phyloP scores from a whole-genome alignment of 1,140 invertebrate genomes.

The Apis mellifera region DNA sequence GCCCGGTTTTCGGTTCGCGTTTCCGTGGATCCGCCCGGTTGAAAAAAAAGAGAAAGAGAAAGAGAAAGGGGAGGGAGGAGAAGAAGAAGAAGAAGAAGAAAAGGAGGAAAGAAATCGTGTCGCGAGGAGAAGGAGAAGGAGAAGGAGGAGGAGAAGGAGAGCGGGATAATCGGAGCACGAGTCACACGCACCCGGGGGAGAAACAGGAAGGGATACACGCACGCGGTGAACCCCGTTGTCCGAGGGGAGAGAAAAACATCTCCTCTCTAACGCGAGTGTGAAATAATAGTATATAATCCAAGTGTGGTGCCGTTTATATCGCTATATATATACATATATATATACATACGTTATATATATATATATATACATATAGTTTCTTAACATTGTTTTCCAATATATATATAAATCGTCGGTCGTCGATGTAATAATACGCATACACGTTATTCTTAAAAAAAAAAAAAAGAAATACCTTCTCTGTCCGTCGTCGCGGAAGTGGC shows the following conservation, averaged over 20 bases:
- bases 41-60: neutral
- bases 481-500: slow-evolving; percentile 24
- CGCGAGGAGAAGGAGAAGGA: too few species aligned
- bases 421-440: slow-evolving; percentile 29
- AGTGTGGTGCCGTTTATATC: slow-evolving; percentile 36
- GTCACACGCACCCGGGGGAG: neutral
- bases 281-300: neutral
- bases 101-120: too few species aligned
- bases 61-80: too few species aligned
- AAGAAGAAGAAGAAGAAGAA: too few species aligned
- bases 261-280: neutral
- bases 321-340: too few species aligned
- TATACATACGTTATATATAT: too few species aligned
- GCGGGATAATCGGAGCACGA: neutral
- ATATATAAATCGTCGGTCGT: neutral
- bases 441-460: slow-evolving; percentile 1
- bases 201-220: neutral
- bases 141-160: neutral
- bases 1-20: slow-evolving; percentile 48
- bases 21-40: neutral
- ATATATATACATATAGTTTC: neutral
- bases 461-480: neutral
- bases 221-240: neutral
- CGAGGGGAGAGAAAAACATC: neutral
- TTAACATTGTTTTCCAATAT: neutral